Evolutionary conservation across 2,797 vertebrate species (phyloP).

Genomic region (Eupleurogrammus muticus): DNA sequence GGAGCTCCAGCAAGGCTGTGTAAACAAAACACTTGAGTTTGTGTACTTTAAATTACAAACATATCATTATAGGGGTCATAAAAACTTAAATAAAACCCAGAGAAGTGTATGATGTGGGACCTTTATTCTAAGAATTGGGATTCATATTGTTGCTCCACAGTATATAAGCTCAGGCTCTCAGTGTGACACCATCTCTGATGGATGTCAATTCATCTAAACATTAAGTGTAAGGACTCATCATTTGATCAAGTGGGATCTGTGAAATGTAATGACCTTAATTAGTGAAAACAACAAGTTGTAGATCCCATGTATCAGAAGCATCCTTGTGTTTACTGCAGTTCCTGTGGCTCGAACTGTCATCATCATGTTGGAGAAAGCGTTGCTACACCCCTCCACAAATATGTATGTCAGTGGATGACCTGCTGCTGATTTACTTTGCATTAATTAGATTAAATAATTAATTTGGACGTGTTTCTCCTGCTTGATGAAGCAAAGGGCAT

Average conservation of each 20-base stretch:
- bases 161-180: background rate
- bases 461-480: conserved; percentile 26
- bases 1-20: too few species aligned
- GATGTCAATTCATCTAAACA: background rate
- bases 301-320: background rate
- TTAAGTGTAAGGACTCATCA: background rate
- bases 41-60: too few species aligned
- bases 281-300: background rate
- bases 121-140: too few species aligned
- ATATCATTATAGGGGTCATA: too few species aligned
- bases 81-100: too few species aligned
- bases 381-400: background rate
- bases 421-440: conserved; percentile 31
- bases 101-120: too few species aligned
- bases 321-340: background rate
- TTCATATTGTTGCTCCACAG: background rate
- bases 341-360: conserved; percentile 11
- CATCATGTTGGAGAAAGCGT: conserved; percentile 24
- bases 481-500: conserved; percentile 31
- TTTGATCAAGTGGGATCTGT: background rate
- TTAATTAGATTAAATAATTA: conserved; percentile 40
- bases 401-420: conserved; percentile 36
- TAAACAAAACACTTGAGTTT: too few species aligned
- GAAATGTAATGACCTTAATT: background rate
- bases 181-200: too few species aligned